Evolutionary conservation across 2,797 vertebrate genomes (phyloP).

Genomic region (Sebastes nivosus): DNA sequence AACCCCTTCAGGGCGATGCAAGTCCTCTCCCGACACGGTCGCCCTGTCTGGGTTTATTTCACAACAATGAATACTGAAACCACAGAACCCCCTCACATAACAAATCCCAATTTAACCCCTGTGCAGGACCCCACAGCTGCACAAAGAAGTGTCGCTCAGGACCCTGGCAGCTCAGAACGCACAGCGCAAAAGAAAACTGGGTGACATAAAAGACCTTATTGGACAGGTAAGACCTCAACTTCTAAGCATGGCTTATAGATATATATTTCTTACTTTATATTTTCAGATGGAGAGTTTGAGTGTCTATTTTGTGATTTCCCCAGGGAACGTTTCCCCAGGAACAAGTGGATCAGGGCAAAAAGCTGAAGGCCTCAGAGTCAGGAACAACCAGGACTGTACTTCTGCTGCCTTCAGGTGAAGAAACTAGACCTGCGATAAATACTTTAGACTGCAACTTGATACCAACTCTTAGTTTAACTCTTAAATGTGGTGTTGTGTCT

Average conservation of each 20-base stretch:
- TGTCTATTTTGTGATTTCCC: conserved; percentile 22
- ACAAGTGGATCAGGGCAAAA: conserved; percentile 87
- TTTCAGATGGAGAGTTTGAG: neutral
- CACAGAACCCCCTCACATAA: neutral
- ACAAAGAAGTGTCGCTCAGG: conserved; percentile 87
- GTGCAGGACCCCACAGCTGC: conserved; percentile 82
- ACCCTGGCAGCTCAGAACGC: conserved; percentile 88
- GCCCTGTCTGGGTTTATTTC: no score
- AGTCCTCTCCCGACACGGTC: no score
- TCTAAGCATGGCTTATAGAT: neutral
- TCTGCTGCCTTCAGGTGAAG: conserved; percentile 91
- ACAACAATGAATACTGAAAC: neutral
- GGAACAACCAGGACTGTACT: conserved; percentile 86
- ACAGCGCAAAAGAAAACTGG: conserved; percentile 95
- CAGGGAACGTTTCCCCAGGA: conserved; percentile 87
- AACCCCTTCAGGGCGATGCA: no score
- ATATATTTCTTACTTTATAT: neutral
- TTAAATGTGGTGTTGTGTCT: neutral
- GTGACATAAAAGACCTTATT: conserved; percentile 86
- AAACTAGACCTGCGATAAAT: neutral
- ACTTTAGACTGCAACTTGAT: neutral
- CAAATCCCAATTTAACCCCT: neutral
- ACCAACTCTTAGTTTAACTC: neutral
- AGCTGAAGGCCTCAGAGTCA: conserved; percentile 86
- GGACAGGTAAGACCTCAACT: conserved; percentile 86